Evolutionary conservation across 2,113 vertebrate species (phyloP).

Genomic region (Cochlearius cochlearius): DNA sequence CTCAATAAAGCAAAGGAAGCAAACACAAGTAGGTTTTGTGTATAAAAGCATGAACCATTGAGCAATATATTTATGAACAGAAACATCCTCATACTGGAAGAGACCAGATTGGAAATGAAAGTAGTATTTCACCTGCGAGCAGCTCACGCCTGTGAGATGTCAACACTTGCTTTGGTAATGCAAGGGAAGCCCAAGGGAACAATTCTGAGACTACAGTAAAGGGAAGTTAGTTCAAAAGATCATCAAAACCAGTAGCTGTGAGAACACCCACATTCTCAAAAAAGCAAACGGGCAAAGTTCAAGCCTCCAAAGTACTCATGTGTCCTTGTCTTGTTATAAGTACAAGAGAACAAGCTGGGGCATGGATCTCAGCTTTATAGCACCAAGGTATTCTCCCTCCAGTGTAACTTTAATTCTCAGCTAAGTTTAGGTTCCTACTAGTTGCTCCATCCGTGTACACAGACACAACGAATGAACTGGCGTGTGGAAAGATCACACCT

Average conservation of each 20-base stretch:
- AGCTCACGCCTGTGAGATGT: not conserved
- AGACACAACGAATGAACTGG: not conserved
- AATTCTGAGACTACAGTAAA: not conserved
- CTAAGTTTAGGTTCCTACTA: not conserved
- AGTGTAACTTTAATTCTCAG: not conserved
- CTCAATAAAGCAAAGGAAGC: not conserved
- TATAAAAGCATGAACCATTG: not conserved
- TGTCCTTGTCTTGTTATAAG: not conserved
- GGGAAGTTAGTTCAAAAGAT: not conserved
- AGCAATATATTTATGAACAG: not conserved
- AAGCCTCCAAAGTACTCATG: not conserved
- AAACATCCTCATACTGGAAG: not conserved
- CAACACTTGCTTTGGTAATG: not conserved
- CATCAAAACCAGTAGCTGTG: not conserved
- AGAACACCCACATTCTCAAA: not conserved
- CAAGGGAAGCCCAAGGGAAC: not conserved
- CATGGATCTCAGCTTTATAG: not conserved
- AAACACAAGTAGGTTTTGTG: not conserved
- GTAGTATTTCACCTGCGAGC: not conserved
- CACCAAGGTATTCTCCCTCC: not conserved
- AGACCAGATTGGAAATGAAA: not conserved
- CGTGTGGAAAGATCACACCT: not conserved
- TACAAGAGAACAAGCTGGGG: not conserved
- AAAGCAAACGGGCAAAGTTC: not conserved
- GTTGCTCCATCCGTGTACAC: not conserved